Evolutionary conservation across 2,113 vertebrate genomes (phyloP), one percentile per base, ranked within the genome.

Genomic region (Malurus alboscapulatus): DNA sequence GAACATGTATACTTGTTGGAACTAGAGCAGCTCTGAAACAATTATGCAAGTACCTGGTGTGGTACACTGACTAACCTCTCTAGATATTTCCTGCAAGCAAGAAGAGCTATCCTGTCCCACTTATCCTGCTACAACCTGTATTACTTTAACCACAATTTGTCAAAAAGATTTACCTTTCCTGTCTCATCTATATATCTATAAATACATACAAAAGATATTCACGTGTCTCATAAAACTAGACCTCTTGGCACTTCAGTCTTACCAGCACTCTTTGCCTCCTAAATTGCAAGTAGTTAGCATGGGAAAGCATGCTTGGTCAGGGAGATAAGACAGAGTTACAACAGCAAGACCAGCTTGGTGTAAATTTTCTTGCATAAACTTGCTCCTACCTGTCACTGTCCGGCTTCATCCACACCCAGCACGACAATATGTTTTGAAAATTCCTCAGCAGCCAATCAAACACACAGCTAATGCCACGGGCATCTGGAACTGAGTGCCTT

Each of bases 1-100:
- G 79, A 88, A 69, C 8, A 9, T 2, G 1, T 2, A 4, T 55
- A 19, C 8, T n/a, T 48, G 3, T 0, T 75, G 50, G 8, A 8
- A 14, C 5, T 22, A 57, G 13, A 81, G 11, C 27, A 42, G 30
- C 21, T 34, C 50, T 22, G n/a, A 80, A 85, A 66, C 13, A 44
- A 11, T 36, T 55, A 22, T 16, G 21, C 14, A 34, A 55, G 16
- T 34, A 69, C 45, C 15, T n/a, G 22, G 5, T 45, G 12, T 27
- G 7, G 21, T 72, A 36, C 8, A 12, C 1, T 27, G 38, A 74
- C 32, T 62, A 40, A 40, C 15, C 12, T 72, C 12, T 51, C 24
- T 1, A 54, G 11, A 3, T 59, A 10, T 59, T 87, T 84, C 29
- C 36, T 67, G 22, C 20, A 50, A 59, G 16, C 10, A 25, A 7